These are phyloP conservation scores for Calephelis perditalis DNA, from an alignment of 2,888 invertebrate genomes.

Conservation along the genomic window DNA sequence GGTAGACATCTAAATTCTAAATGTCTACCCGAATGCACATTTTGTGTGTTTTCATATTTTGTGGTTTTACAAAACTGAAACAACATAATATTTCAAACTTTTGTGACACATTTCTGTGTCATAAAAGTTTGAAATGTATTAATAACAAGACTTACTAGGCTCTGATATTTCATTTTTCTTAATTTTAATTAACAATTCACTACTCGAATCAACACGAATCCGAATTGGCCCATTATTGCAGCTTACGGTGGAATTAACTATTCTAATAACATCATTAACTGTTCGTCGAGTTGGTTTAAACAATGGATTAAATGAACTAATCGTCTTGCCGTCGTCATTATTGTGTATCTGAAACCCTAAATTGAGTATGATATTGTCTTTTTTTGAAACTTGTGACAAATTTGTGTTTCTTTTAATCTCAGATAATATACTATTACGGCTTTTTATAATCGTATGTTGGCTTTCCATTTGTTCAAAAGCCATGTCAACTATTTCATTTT, in stretches of 20 bases:
- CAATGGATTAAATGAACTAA: conserved; percentile 8
- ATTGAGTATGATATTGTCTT: conserved; percentile 31
- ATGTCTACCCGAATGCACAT: no score
- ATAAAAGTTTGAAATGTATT: no score
- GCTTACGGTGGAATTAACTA: conserved; percentile 40
- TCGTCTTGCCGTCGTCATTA: conserved; percentile 40
- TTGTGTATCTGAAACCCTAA: conserved; percentile 48
- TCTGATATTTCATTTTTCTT: conserved; percentile 20
- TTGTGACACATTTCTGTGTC: no score
- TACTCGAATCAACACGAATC: conserved; percentile 44
- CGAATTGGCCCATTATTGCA: conserved; percentile 35
- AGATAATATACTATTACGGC: not conserved
- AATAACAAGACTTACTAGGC: not conserved
- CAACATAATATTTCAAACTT: no score
- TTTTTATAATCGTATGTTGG: not conserved
- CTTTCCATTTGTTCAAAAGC: not conserved
- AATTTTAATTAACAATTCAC: conserved; percentile 42
- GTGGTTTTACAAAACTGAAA: no score
- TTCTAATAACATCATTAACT: conserved; percentile 29
- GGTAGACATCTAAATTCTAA: no score
- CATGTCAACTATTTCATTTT: no score
- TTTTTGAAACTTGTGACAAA: not conserved
- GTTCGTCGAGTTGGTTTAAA: not conserved
- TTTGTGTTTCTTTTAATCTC: not conserved
- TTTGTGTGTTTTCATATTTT: no score